Percentiles rank a stretch among this genome's conserved stretches.
phyloP scores from a whole-genome alignment of 2,797 vertebrate genomes.

The Phataginus tricuspis region DNA sequence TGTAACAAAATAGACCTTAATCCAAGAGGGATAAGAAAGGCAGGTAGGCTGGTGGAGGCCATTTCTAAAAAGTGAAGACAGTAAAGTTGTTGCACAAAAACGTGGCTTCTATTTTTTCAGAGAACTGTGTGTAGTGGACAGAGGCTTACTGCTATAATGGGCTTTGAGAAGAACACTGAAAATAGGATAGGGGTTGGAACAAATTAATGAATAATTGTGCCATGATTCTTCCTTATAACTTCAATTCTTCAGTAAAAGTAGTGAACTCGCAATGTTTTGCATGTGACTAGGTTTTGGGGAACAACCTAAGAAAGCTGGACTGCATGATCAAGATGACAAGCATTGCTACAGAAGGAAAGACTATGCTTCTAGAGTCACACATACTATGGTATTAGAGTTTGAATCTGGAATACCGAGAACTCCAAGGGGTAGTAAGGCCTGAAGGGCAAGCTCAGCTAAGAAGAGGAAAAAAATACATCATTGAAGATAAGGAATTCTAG shows the following conservation, averaged over 20 bases:
- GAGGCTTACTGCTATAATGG: not conserved
- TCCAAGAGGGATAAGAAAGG: not conserved
- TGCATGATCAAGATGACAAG: not conserved
- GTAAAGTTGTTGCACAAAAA: not conserved
- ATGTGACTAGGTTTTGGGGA: not conserved
- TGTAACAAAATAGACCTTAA: not conserved
- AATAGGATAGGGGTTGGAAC: not conserved
- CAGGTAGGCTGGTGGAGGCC: not conserved
- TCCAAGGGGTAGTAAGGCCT: not conserved
- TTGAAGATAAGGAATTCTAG: not conserved
- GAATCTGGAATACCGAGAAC: not conserved
- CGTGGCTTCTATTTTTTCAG: not conserved
- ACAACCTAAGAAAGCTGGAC: not conserved
- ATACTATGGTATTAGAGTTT: not conserved
- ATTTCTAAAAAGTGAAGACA: not conserved
- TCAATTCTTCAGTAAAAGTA: not conserved
- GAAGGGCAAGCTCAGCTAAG: not conserved
- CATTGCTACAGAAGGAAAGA: not conserved
- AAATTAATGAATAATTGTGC: not conserved
- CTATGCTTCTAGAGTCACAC: not conserved
- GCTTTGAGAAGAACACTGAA: not conserved
- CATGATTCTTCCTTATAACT: not conserved
- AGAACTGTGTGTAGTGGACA: not conserved
- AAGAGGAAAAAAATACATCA: not conserved
- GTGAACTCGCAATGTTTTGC: not conserved